Evolutionary conservation across 2,888 invertebrate genomes (phyloP).

Genomic region (Protonemura montana): DNA sequence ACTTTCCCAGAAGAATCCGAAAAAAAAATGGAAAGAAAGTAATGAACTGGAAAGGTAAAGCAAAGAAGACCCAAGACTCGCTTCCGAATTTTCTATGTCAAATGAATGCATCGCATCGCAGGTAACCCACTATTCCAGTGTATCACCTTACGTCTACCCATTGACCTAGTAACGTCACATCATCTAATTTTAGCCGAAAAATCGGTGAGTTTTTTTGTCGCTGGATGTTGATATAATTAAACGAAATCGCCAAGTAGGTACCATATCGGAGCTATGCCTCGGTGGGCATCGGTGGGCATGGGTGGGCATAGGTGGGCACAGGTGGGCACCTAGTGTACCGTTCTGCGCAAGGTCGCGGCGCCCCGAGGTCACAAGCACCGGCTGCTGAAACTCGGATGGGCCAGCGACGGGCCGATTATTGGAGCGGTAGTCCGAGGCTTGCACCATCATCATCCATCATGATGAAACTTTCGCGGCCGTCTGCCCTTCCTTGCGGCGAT

Average conservation of each 20-base stretch:
- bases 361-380: background rate
- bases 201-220: background rate
- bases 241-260: background rate
- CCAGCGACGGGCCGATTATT: background rate
- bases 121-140: background rate
- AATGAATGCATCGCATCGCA: background rate
- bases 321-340: background rate
- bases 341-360: background rate
- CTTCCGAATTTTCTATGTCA: background rate
- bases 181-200: background rate
- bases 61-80: background rate
- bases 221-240: background rate
- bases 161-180: background rate
- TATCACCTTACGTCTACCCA: background rate
- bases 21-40: background rate
- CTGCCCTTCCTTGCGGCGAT: constrained; percentile 22
- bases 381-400: background rate
- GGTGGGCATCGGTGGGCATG: background rate
- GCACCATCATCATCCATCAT: constrained; percentile 28
- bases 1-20: background rate
- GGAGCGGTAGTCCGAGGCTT: constrained; percentile 16
- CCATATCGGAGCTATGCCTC: background rate
- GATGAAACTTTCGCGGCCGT: constrained; percentile 28
- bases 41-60: background rate
- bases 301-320: background rate